Evolutionary conservation across 2,797 vertebrate genomes (phyloP).

Genomic region (Hylomyscus alleni): DNA sequence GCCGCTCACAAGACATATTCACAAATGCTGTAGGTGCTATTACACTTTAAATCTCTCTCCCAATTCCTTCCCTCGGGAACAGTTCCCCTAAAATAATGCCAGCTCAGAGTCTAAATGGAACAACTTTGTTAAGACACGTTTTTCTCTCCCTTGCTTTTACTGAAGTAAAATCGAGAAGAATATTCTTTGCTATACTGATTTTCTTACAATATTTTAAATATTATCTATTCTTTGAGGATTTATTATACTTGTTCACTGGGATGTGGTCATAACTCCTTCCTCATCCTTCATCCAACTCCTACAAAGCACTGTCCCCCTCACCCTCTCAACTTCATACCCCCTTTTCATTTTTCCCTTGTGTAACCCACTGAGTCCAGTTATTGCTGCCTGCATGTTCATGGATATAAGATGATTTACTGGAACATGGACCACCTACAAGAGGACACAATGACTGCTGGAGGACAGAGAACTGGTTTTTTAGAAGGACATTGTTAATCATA

Average conservation of each 20-base stretch:
- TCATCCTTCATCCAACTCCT: not conserved
- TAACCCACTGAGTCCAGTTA: not conserved
- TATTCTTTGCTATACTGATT: slow-evolving; percentile 20
- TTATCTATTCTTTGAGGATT: not conserved
- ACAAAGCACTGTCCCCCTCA: too few species aligned
- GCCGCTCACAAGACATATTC: not conserved
- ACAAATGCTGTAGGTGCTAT: not conserved
- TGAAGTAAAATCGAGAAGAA: slow-evolving; percentile 28
- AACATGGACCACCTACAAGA: not conserved
- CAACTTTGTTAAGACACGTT: slow-evolving; percentile 24
- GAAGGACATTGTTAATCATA: slow-evolving; percentile 39
- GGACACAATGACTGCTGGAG: not conserved
- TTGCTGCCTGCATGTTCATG: not conserved
- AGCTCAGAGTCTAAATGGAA: slow-evolving; percentile 44
- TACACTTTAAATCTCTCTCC: slow-evolving; percentile 27
- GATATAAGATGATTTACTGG: not conserved
- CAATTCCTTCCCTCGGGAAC: not conserved
- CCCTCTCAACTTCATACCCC: too few species aligned
- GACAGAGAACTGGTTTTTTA: not conserved
- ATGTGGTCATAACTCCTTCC: not conserved
- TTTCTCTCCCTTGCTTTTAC: not conserved
- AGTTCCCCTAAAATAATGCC: slow-evolving; percentile 23
- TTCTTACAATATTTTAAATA: not conserved
- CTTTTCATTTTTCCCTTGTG: not conserved
- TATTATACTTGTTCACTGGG: not conserved